phyloP scores from a whole-genome alignment of 2,113 vertebrate species.

The Jaculus jaculus region DNA sequence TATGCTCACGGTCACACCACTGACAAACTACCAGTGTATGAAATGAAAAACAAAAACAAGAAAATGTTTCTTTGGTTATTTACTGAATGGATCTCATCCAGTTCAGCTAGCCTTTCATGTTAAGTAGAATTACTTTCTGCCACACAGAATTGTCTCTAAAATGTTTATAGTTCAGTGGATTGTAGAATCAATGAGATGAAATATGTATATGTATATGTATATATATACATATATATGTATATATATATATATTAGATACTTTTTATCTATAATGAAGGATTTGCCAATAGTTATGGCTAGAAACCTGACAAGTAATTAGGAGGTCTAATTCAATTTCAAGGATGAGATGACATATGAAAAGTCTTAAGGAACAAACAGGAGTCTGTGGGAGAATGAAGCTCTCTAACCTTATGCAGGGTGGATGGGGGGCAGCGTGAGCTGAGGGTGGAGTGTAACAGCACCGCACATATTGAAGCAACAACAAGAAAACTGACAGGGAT shows the following conservation, averaged over 20 bases:
- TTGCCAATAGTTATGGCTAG: not conserved
- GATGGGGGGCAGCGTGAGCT: not conserved
- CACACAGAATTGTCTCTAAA: not conserved
- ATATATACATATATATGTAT: no score
- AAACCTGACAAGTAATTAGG: not conserved
- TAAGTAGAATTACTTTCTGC: no score
- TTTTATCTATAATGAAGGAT: not conserved
- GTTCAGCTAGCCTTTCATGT: not conserved
- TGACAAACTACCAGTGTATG: not conserved
- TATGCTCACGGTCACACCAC: no score
- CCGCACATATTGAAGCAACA: no score
- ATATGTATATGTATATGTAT: no score
- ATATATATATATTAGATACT: no score
- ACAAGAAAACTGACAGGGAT: no score
- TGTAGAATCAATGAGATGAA: not conserved
- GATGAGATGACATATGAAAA: not conserved
- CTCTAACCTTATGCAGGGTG: not conserved
- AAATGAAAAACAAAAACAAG: not conserved
- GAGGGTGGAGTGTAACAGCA: not conserved
- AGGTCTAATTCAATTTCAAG: not conserved
- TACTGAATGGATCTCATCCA: not conserved
- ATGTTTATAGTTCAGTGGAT: not conserved
- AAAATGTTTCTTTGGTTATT: not conserved
- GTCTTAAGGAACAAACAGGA: not conserved
- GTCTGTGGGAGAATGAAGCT: not conserved